Conservation (phyloP, 2,797 vertebrate species). For the Brachymystax lenok region DNA sequence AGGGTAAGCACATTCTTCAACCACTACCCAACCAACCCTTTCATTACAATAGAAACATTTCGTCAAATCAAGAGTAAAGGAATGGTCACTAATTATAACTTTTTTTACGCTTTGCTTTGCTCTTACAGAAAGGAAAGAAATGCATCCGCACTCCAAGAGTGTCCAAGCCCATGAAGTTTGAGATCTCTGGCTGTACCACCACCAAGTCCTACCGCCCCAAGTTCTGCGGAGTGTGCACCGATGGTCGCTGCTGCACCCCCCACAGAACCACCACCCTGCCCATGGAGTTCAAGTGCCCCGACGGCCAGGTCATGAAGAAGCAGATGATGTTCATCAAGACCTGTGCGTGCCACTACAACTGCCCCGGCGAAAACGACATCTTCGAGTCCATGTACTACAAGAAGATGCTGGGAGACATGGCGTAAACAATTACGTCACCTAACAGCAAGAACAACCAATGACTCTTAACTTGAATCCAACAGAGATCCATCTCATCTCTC, state of each 20-base stretch:
- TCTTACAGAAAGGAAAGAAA: constrained; percentile 95
- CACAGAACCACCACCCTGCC: constrained; percentile 96
- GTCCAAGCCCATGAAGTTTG: constrained; percentile 96
- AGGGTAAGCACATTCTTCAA: constrained; percentile 78
- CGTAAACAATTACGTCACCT: constrained; percentile 66
- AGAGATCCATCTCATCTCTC: constrained; percentile 94
- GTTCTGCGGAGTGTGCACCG: constrained; percentile 97
- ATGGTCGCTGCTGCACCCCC: constrained; percentile 96
- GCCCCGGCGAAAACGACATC: constrained; percentile 98
- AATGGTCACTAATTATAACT: not conserved
- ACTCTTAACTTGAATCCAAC: constrained; percentile 89
- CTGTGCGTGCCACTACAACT: constrained; percentile 98
- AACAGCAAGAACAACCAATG: constrained; percentile 43
- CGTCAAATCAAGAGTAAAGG: not conserved
- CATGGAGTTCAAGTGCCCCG: constrained; percentile 98
- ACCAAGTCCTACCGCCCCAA: constrained; percentile 95
- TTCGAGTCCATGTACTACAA: constrained; percentile 97
- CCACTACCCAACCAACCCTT: not conserved
- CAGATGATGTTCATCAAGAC: constrained; percentile 99
- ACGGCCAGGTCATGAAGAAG: constrained; percentile 96
- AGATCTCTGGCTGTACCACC: constrained; percentile 97
- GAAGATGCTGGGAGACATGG: constrained; percentile 98
- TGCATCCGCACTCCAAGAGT: constrained; percentile 96
- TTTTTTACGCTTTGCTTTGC: not conserved
- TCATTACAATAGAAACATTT: not conserved